A percentile compares a stretch with the other conserved stretches of the same genome.
phyloP scores from a whole-genome alignment of 2,797 vertebrate species.

The Cottoperca gobio region DNA sequence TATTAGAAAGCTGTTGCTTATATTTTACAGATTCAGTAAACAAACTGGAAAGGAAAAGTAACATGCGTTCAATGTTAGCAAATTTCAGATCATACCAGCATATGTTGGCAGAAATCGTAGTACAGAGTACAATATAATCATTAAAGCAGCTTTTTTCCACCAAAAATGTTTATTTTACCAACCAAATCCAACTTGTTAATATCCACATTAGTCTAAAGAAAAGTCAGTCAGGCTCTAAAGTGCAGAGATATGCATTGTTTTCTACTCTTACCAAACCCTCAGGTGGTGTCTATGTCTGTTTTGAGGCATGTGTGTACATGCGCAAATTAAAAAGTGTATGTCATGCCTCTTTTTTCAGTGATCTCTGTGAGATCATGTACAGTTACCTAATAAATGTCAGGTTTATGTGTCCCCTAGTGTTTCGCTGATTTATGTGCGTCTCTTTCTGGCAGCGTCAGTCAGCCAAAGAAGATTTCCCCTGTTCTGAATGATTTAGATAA shows the following conservation, averaged over 20 bases:
- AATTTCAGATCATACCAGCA: background rate
- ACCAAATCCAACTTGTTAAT: background rate
- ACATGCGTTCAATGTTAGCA: background rate
- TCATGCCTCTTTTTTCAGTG: background rate
- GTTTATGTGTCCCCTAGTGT: slow-evolving; percentile 31
- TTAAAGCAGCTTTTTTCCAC: background rate
- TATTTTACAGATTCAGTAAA: background rate
- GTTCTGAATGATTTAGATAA: slow-evolving; percentile 63
- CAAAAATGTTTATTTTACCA: too few relatives aligned
- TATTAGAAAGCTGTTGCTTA: background rate
- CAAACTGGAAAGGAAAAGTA: background rate
- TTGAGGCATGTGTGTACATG: background rate
- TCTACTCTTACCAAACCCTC: background rate
- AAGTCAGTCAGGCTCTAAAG: too few relatives aligned
- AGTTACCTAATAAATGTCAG: slow-evolving; percentile 14
- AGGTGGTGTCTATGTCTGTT: slow-evolving; percentile 1
- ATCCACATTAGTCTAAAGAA: background rate
- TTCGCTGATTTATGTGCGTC: slow-evolving; percentile 43
- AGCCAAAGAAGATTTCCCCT: slow-evolving; percentile 26
- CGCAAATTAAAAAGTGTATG: background rate
- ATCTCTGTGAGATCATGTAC: slow-evolving; percentile 5
- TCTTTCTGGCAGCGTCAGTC: slow-evolving; percentile 37
- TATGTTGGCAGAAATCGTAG: background rate
- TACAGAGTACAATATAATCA: background rate
- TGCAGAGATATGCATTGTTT: background rate